phyloP scores from a whole-genome alignment of 1,140 invertebrate species.

The Drosophila pseudoobscura region DNA sequence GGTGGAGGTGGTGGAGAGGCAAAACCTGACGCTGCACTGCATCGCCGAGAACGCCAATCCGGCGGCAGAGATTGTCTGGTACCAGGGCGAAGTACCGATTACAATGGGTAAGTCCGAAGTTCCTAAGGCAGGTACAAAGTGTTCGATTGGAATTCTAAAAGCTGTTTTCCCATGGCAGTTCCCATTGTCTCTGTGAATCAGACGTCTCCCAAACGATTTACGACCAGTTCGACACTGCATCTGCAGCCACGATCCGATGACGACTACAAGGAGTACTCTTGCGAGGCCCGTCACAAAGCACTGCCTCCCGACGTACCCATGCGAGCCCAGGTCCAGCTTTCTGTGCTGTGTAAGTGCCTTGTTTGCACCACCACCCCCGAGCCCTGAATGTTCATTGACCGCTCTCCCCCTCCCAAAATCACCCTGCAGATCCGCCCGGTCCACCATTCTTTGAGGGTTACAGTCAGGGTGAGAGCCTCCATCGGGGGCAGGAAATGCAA shows the following conservation, averaged over 20 bases:
- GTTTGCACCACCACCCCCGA: too few species aligned
- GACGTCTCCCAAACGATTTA: constrained; percentile 83
- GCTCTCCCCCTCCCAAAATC: neutral
- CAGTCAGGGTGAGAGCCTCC: constrained; percentile 92
- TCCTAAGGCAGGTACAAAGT: too few species aligned
- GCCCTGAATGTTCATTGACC: too few species aligned
- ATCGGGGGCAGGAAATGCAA: constrained; percentile 93
- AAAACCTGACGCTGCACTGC: constrained; percentile 92
- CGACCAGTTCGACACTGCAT: constrained; percentile 85
- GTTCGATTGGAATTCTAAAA: too few species aligned
- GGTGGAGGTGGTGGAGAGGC: constrained; percentile 92
- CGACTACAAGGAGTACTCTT: constrained; percentile 94
- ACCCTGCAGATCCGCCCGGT: constrained; percentile 93
- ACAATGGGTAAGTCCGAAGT: constrained; percentile 86
- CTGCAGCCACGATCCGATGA: constrained; percentile 93
- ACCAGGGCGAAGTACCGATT: constrained; percentile 90
- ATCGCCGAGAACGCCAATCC: constrained; percentile 93
- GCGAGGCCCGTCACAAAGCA: constrained; percentile 94
- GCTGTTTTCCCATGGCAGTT: constrained; percentile 74
- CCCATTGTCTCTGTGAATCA: constrained; percentile 85
- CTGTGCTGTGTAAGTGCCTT: constrained; percentile 94
- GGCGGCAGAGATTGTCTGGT: constrained; percentile 94
- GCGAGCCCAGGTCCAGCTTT: constrained; percentile 91
- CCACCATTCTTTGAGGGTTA: constrained; percentile 97
- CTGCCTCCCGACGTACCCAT: constrained; percentile 90